Conservation (phyloP, 2,888 invertebrate genomes). For the Amphipoea oculea region DNA sequence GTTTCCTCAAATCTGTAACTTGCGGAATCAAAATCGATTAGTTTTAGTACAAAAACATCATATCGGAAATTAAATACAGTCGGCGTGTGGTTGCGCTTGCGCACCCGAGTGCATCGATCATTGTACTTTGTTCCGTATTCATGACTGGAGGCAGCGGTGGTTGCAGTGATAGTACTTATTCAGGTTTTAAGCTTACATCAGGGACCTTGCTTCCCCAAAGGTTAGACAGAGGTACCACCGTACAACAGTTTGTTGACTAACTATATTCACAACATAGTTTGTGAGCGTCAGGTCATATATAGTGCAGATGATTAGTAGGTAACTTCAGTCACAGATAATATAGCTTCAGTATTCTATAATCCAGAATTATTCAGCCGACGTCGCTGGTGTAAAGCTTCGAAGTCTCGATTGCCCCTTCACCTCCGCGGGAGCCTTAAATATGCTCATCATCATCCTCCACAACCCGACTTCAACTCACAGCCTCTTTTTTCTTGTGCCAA, state of each 20-base stretch:
- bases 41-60: conserved; percentile 35
- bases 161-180: neutral
- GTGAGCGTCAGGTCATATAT: neutral
- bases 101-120: conserved; percentile 24
- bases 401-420: neutral
- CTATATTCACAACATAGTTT: neutral
- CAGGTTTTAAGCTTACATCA: neutral
- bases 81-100: conserved; percentile 18
- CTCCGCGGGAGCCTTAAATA: neutral
- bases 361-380: neutral
- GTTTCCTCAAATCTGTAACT: conserved; percentile 38
- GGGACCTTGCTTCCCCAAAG: no score
- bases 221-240: neutral
- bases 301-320: no score
- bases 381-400: conserved; percentile 67
- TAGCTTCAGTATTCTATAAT: no score
- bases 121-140: conserved; percentile 21
- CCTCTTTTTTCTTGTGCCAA: no score
- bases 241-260: neutral
- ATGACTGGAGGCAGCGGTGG: neutral
- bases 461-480: no score
- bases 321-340: no score
- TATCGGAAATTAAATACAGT: conserved; percentile 44
- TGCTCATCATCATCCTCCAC: neutral
- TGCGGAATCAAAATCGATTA: conserved; percentile 36